Conservation (phyloP, 2,797 vertebrate genomes). For the Malacoctenus gilli region DNA sequence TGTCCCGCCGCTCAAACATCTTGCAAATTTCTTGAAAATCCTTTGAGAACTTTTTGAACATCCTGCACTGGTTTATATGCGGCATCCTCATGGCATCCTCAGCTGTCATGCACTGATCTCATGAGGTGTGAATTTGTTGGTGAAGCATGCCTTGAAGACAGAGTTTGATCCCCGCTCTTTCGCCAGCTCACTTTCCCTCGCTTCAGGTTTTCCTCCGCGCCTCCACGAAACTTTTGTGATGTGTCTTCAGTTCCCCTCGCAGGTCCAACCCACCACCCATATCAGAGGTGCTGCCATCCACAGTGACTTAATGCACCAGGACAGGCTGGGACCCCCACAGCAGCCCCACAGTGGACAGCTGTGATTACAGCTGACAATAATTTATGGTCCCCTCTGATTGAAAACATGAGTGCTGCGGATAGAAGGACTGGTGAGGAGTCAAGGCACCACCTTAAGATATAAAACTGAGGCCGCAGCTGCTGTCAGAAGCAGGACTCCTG, state of each 20-base stretch:
- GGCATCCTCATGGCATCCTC: no score
- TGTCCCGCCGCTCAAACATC: no score
- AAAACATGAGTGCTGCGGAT: conserved; percentile 75
- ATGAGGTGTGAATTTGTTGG: no score
- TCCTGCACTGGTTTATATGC: no score
- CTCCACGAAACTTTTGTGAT: conserved; percentile 56
- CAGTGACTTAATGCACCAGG: conserved; percentile 73
- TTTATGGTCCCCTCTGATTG: conserved; percentile 81
- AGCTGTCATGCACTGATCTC: no score
- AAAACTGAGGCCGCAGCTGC: conserved; percentile 79
- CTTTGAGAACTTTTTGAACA: no score
- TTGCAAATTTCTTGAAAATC: no score
- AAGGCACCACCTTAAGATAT: conserved; percentile 81
- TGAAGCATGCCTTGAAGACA: conserved; percentile 18
- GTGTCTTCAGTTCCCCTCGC: conserved; percentile 42
- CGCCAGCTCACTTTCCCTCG: conserved; percentile 58
- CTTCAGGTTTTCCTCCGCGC: conserved; percentile 53
- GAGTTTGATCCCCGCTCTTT: conserved; percentile 25
- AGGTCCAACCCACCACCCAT: conserved; percentile 57
- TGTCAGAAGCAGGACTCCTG: conserved; percentile 69
- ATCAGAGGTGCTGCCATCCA: conserved; percentile 63
- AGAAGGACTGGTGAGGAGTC: conserved; percentile 63
- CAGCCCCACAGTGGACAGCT: conserved; percentile 73
- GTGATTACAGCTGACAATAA: conserved; percentile 82
- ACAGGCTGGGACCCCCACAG: conserved; percentile 75